phyloP scores from a whole-genome alignment of 2,113 vertebrate species.

The Meriones unguiculatus region DNA sequence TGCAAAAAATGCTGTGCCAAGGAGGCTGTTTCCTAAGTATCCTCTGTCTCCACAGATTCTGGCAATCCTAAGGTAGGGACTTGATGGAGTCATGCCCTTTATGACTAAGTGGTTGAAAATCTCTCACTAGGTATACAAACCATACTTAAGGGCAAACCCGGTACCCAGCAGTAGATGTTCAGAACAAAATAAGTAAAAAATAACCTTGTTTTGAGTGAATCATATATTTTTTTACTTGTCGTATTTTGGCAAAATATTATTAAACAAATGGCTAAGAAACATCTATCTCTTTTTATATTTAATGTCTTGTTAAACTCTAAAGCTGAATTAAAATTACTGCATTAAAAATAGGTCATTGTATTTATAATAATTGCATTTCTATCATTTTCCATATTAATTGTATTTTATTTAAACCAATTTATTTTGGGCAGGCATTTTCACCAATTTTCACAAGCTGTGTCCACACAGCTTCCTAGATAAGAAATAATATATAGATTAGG shows the following conservation, averaged over 20 bases:
- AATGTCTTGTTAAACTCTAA: not conserved
- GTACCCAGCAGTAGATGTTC: not conserved
- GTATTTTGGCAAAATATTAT: not conserved
- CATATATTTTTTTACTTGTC: not conserved
- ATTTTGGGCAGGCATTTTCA: constrained; percentile 43
- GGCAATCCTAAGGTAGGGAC: not conserved
- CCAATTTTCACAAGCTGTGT: constrained; percentile 48
- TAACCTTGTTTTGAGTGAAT: constrained; percentile 9
- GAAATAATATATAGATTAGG: constrained; percentile 69
- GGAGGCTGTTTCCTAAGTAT: not conserved
- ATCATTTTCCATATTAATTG: constrained; percentile 61
- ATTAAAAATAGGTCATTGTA: constrained; percentile 53
- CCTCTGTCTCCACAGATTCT: not conserved
- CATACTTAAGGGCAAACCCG: not conserved
- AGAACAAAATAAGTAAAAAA: not conserved
- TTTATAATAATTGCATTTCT: constrained; percentile 31
- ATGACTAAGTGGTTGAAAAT: not conserved
- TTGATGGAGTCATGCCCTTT: not conserved
- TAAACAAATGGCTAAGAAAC: not conserved
- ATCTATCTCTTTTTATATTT: constrained; percentile 18
- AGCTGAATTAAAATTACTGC: not conserved
- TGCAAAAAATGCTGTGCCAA: not conserved
- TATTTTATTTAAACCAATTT: constrained; percentile 70
- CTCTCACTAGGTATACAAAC: not conserved
- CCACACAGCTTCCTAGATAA: constrained; percentile 54